Base-by-base conservation (phyloP, 2,888 invertebrate genomes). In the Latheticus oryzae region DNA sequence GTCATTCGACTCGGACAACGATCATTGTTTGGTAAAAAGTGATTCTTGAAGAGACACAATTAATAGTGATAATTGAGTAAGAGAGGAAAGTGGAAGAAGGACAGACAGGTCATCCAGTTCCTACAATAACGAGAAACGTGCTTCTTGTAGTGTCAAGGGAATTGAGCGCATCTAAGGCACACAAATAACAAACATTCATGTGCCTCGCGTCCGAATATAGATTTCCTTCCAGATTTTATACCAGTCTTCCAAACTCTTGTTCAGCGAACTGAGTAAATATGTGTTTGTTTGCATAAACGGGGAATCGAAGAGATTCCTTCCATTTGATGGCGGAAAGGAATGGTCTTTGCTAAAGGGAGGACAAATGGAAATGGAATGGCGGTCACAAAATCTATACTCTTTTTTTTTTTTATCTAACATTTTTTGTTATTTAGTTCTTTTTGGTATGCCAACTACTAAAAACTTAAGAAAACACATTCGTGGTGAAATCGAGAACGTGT, bases 1-100 rank as follows among this genome's bases (percentile, higher is more conserved):
- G 76, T 75, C 76, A 73, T 76, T 71, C 70, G 71, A 62, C 60
- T 72, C 71, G 67, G 75, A 74, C n/a, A n/a, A n/a, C 70, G 64
- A 73, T 71, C 70, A 69, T 68, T 70, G 66, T 68, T 70, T 70
- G n/a, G n/a, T n/a, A n/a, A n/a, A n/a, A n/a, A n/a, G n/a, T n/a
- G n/a, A n/a, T n/a, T n/a, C 23, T 23, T 8, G 23, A 23, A n/a
- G 23, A n/a, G 24, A 16, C 30, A 40, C 51, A 51, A 51, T 51
- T 51, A 51, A 51, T 35, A 40, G 50, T 37, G 50, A 48, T 48
- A 48, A 48, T 48, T 48, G 48, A 33, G 35, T 8, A 17, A 35
- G 32, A 21, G 32, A 19, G 32, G 28, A 32, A 17, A 13, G 54
- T 47, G 55, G 57, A 58, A 54, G 56, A 43, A 53, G 38, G 61